Conservation (phyloP, 2,888 invertebrate genomes). For the Oasisia sp. region DNA sequence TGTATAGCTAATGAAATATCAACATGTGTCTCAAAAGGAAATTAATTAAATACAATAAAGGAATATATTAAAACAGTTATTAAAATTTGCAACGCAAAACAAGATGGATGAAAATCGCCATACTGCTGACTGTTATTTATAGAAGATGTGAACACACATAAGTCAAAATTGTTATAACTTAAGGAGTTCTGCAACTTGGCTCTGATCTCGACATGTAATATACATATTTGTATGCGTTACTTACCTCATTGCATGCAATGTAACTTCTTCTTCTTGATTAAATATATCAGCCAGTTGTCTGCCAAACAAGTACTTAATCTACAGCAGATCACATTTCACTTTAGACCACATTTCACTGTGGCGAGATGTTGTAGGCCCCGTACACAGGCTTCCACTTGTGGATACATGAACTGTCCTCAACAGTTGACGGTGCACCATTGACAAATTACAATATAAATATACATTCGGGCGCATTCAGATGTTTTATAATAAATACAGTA, state of each 20-base stretch:
- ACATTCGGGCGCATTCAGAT: too few relatives aligned
- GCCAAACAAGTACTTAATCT: constrained; percentile 10
- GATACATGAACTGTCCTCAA: too few relatives aligned
- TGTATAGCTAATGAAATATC: too few relatives aligned
- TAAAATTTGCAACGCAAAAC: too few relatives aligned
- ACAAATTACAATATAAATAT: too few relatives aligned
- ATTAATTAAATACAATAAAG: neutral
- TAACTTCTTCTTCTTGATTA: neutral
- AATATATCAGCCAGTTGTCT: neutral
- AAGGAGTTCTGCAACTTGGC: neutral
- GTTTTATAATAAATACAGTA: too few relatives aligned
- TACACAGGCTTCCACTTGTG: neutral
- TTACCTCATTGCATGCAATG: neutral
- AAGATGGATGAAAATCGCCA: neutral
- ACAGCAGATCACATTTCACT: neutral
- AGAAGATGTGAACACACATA: neutral
- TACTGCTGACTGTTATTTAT: neutral
- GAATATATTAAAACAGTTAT: too few relatives aligned
- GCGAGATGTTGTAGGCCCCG: neutral
- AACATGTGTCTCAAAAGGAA: neutral
- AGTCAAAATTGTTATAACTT: neutral
- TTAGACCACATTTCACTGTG: neutral
- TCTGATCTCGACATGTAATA: neutral
- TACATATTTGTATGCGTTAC: neutral
- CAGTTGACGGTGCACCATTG: too few relatives aligned